These are phyloP conservation scores for Malurus melanocephalus DNA, from an alignment of 2,113 vertebrate species.

Conservation along the genomic window DNA sequence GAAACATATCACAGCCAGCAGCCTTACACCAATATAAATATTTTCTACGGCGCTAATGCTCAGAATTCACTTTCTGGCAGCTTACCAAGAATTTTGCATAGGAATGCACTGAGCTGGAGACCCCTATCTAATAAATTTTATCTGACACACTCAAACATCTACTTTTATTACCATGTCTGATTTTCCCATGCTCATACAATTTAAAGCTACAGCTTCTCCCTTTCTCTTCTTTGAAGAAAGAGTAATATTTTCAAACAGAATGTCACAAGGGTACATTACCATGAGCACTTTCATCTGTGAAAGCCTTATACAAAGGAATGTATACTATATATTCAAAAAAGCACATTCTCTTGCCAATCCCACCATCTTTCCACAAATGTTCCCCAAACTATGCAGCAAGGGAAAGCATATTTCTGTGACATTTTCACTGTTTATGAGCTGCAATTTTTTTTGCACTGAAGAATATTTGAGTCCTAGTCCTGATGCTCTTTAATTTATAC, in stretches of 20 bases:
- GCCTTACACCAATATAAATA: constrained; percentile 57
- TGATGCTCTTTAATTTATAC: background rate
- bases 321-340: background rate
- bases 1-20: constrained; percentile 30
- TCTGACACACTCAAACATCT: constrained; percentile 57
- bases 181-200: constrained; percentile 47
- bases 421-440: background rate
- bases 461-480: background rate
- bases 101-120: constrained; percentile 60
- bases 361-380: background rate
- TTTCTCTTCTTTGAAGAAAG: constrained; percentile 52
- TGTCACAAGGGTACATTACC: constrained; percentile 32
- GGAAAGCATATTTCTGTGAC: background rate
- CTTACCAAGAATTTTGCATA: constrained; percentile 59
- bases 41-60: constrained; percentile 62
- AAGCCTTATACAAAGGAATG: constrained; percentile 27
- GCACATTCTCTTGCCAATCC: background rate
- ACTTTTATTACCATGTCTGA: constrained; percentile 57
- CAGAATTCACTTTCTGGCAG: constrained; percentile 57
- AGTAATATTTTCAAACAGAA: constrained; percentile 48
- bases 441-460: background rate
- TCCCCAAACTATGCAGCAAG: background rate
- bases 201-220: constrained; percentile 55
- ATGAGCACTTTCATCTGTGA: constrained; percentile 42
- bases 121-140: constrained; percentile 67